Evolutionary conservation across 2,797 vertebrate species (phyloP).

Genomic region (Phoeniculus purpureus): DNA sequence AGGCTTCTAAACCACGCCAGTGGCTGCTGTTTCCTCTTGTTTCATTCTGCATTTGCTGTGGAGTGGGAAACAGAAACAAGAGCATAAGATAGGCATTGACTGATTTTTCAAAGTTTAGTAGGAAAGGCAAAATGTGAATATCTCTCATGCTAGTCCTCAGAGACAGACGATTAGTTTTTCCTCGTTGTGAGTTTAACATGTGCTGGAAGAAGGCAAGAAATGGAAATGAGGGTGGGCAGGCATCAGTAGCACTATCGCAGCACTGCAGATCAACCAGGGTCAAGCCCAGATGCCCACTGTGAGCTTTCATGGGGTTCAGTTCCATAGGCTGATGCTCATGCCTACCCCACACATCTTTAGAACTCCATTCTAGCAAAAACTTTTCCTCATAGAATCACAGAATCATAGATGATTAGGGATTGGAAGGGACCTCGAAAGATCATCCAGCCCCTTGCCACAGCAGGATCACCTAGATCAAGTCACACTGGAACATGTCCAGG

Average conservation of each 20-base stretch:
- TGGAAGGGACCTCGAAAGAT: too few species aligned
- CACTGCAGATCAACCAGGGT: not conserved
- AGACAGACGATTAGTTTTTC: not conserved
- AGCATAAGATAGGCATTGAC: not conserved
- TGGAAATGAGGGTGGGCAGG: not conserved
- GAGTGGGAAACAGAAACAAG: not conserved
- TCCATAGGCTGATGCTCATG: not conserved
- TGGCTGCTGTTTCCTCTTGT: not conserved
- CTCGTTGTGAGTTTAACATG: not conserved
- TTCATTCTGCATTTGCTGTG: not conserved
- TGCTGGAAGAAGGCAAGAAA: not conserved
- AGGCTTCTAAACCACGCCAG: constrained; percentile 30
- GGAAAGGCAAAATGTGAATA: not conserved
- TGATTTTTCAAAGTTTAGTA: not conserved
- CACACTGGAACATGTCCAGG: too few species aligned
- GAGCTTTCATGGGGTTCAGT: not conserved
- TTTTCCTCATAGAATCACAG: too few species aligned
- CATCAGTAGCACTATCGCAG: not conserved
- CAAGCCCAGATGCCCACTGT: not conserved
- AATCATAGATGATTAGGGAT: too few species aligned
- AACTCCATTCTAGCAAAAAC: not conserved
- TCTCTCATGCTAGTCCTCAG: not conserved
- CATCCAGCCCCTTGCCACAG: too few species aligned
- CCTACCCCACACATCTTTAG: not conserved
- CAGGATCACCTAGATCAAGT: too few species aligned